phyloP scores from a whole-genome alignment of 2,113 vertebrate genomes.

The Gulo gulo region DNA sequence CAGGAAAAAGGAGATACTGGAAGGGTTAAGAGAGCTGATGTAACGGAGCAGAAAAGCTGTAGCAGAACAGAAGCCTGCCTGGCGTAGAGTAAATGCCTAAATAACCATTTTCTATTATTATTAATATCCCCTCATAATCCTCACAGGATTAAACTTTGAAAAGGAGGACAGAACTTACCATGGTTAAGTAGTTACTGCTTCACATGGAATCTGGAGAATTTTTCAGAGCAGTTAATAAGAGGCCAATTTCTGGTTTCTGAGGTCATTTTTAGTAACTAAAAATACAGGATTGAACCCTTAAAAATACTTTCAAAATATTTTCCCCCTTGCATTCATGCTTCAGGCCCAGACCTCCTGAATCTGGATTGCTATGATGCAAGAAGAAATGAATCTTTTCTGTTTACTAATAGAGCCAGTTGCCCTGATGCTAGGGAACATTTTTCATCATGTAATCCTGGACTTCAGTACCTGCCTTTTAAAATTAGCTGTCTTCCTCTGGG shows the following conservation, averaged over 20 bases:
- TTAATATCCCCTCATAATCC: neutral
- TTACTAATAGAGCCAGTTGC: neutral
- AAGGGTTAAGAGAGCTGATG: neutral
- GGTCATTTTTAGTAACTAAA: neutral
- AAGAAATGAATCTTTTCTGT: constrained; percentile 9
- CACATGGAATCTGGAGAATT: neutral
- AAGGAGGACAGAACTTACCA: neutral
- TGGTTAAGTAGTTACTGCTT: neutral
- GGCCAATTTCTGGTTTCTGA: neutral
- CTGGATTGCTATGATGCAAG: neutral
- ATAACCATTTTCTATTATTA: neutral
- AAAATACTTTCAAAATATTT: neutral
- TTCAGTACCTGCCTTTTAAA: neutral
- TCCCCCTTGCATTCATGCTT: neutral
- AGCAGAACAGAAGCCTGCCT: neutral
- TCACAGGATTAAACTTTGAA: neutral
- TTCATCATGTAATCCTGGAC: neutral
- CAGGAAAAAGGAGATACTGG: neutral
- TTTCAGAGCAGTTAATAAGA: neutral
- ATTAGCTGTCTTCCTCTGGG: neutral
- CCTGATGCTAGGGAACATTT: neutral
- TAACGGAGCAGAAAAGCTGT: neutral
- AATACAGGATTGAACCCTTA: neutral
- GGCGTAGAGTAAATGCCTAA: neutral
- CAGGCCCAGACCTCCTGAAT: neutral